Evolutionary conservation across 1,140 invertebrate genomes (phyloP), one percentile per base, ranked within the genome.

Genomic region (Pemphigus obesinymphae): DNA sequence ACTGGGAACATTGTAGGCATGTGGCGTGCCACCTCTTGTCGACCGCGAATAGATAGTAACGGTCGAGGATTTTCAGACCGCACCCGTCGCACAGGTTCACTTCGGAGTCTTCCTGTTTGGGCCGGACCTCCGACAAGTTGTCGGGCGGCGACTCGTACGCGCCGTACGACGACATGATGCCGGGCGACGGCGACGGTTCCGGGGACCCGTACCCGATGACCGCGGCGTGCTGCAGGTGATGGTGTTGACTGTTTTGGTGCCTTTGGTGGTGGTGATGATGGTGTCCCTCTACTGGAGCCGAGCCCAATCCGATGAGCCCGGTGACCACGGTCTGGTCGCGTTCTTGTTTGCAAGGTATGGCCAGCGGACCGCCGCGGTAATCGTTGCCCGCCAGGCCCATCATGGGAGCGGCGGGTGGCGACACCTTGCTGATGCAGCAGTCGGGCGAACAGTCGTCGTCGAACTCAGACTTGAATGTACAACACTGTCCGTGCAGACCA

Each of bases 1-100:
- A 99, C 86, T 96, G 94, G 85, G 91, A 94, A 88, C 97, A 99
- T 86, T 95, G 92, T 31, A 97, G 89, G 87, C 97, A 98, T 66
- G 93, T 91, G 37, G 92, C 92, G 86, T 98, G 96, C 96, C 96
- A 98, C 86, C 94, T 91, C 85, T 94, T 91, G 86, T 98, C 96
- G 29, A 97, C 94, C 3, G 96, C 85, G 83, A 88, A 87, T 81
- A 98, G 91, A 89, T 97, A 98, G 89, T 93, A 98, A 84, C 95
- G 89, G 89, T 98, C 96, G 82, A 92, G 90, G 86, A 97, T 97
- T 82, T 91, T 89, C 6, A 90, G 87, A 3, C 94, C 93, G 86
- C 95, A 97, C n/a, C 95, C 95, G 20, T 94, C 94, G 87, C 95
- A 97, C 31, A 91, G 89, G 58, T 84, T 83, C 29, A 50, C 72